A percentile compares a stretch with the other conserved stretches of the same genome.
Conservation (phyloP, 2,888 invertebrate genomes). For the Trisateles emortualis region DNA sequence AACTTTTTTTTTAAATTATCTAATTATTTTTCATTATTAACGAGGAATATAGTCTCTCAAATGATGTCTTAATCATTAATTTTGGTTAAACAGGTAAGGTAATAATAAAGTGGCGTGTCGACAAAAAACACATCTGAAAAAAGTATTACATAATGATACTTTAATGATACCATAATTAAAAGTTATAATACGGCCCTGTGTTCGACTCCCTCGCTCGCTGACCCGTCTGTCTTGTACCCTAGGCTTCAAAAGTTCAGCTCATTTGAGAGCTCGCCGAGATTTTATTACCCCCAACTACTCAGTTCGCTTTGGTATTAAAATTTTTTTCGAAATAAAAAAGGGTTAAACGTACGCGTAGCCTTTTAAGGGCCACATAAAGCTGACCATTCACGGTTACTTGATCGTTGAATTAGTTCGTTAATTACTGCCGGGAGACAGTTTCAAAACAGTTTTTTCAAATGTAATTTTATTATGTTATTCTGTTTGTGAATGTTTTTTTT, state of each 20-base stretch:
- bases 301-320: conserved; percentile 75
- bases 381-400: conserved; percentile 82
- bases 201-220: conserved; percentile 79
- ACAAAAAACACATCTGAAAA: no score
- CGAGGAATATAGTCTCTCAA: no score
- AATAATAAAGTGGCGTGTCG: no score
- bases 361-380: conserved; percentile 74
- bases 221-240: conserved; percentile 84
- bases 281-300: conserved; percentile 85
- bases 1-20: no score
- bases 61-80: no score
- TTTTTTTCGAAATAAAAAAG: conserved; percentile 69
- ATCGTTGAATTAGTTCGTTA: conserved; percentile 77
- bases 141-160: neutral
- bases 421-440: conserved; percentile 80
- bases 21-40: no score
- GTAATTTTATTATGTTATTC: conserved; percentile 42
- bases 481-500: conserved; percentile 31
- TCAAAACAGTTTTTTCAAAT: conserved; percentile 54
- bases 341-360: conserved; percentile 74
- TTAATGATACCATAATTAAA: conserved; percentile 2
- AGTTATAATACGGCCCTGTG: conserved; percentile 65
- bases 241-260: conserved; percentile 86
- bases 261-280: conserved; percentile 85
- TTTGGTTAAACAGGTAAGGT: no score